Conservation (phyloP, 2,797 vertebrate genomes). For the Oryzias sinensis region DNA sequence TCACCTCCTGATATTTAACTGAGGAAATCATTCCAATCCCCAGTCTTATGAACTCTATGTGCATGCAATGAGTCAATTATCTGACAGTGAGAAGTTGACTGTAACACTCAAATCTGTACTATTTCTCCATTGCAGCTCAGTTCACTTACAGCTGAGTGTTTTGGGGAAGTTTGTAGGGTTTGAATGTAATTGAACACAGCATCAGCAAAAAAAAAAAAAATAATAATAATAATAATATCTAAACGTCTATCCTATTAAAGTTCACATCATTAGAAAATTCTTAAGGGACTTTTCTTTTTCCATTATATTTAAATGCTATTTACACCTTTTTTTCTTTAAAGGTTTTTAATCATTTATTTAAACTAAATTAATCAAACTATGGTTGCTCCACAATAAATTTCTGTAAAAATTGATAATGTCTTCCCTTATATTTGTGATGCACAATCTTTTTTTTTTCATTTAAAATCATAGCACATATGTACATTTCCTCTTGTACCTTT, state of each 20-base stretch:
- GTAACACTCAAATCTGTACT: conserved; percentile 29
- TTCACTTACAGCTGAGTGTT: conserved; percentile 3
- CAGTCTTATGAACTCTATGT: conserved; percentile 80
- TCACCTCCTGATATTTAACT: conserved; percentile 81
- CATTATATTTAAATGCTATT: no score
- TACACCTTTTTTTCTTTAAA: no score
- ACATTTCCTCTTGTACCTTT: not conserved
- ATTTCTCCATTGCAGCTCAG: not conserved
- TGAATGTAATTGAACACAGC: conserved; percentile 1
- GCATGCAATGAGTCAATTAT: conserved; percentile 78
- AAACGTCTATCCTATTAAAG: no score
- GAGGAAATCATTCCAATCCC: conserved; percentile 78
- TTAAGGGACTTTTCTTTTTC: no score
- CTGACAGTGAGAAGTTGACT: conserved; percentile 55
- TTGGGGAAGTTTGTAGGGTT: conserved; percentile 26
- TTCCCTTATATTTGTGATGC: conserved; percentile 14
- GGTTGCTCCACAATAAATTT: no score
- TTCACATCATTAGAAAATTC: no score
- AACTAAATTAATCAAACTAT: no score
- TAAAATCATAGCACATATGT: conserved; percentile 8
- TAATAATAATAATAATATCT: no score
- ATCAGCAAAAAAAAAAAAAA: conserved; percentile 7
- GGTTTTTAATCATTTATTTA: no score
- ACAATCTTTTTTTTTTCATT: not conserved
- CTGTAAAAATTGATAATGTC: conserved; percentile 9